Evolutionary conservation across 2,888 invertebrate species (phyloP), one percentile per base, ranked within the genome.

Genomic region (Drosophila rubida): DNA sequence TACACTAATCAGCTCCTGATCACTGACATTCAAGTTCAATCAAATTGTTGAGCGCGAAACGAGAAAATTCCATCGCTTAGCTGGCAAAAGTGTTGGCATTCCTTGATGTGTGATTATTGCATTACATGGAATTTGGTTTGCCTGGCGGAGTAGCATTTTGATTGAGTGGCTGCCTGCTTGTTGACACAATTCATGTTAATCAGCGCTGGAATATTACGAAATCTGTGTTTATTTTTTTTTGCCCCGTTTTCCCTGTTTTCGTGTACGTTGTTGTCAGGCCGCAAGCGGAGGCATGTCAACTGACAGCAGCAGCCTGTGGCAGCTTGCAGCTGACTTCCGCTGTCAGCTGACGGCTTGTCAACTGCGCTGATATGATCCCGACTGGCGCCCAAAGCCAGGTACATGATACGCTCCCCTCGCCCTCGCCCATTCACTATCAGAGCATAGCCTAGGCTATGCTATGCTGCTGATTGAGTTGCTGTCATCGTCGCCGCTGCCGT

Each of bases 391-490:
- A 50, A 14, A 50, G 39, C 27, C 37, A 37, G 16, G n/a, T 32
- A 7, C 6, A 16, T 8, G 27, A 50, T 42, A 58, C 19, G 51
- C 23, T 3, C n/a, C n/a, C 9, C 2, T 1, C 16, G 0, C 32
- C 48, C 1, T 35, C 32, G 23, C 37, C n/a, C 32, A 4, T n/a
- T 32, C 11, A n/a, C 37, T 30, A 45, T 41, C 46, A 46, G 25
- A 50, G 41, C 45, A 30, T 14, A 44, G 73, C 54, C 54, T 58
- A 42, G 37, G 35, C 35, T 37, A 37, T 5, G 35, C 35, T 37
- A 37, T 5, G 35, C 14, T 50, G 42, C 58, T 62, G 78, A 71
- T 68, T 73, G 80, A 77, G 70, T 55, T 66, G 78, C 61, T 78
- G 60, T 54, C 67, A 69, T 41, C 46, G 79, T 50, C 59, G 48